Evolutionary conservation across 2,113 vertebrate species (phyloP).

Genomic region (Sylvia atricapilla): DNA sequence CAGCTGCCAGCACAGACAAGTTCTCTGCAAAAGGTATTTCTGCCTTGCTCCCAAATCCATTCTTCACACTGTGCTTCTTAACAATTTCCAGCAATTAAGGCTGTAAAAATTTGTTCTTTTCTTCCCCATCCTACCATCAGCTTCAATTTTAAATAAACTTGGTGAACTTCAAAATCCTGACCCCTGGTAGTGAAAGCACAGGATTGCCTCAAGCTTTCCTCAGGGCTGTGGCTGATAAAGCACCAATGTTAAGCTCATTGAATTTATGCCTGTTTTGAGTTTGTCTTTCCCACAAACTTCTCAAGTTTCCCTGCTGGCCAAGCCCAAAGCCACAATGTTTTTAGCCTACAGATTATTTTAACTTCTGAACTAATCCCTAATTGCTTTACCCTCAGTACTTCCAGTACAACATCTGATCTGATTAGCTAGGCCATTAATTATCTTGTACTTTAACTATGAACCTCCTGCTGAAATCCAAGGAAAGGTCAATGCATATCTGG

Average conservation of each 20-base stretch:
- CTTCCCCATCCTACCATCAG: neutral
- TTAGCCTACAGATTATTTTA: neutral
- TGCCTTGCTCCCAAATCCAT: neutral
- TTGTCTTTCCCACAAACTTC: neutral
- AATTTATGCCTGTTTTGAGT: neutral
- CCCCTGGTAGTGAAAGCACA: neutral
- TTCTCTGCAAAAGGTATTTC: neutral
- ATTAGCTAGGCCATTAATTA: conserved; percentile 60
- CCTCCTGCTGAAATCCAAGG: conserved; percentile 16
- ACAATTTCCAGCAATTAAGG: neutral
- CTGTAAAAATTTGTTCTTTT: neutral
- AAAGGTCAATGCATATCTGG: conserved; percentile 21
- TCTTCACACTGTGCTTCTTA: neutral
- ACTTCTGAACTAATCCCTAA: conserved; percentile 1
- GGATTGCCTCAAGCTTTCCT: neutral
- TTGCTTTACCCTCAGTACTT: conserved; percentile 7
- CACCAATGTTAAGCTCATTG: neutral
- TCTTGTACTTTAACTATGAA: conserved; percentile 1
- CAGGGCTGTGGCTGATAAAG: neutral
- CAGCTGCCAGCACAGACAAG: neutral
- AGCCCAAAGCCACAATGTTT: neutral
- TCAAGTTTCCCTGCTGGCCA: neutral
- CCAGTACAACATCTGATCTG: conserved; percentile 9
- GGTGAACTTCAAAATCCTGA: neutral
- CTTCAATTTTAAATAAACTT: neutral